phyloP scores from a whole-genome alignment of 2,113 vertebrate genomes.

The Gambusia affinis region DNA sequence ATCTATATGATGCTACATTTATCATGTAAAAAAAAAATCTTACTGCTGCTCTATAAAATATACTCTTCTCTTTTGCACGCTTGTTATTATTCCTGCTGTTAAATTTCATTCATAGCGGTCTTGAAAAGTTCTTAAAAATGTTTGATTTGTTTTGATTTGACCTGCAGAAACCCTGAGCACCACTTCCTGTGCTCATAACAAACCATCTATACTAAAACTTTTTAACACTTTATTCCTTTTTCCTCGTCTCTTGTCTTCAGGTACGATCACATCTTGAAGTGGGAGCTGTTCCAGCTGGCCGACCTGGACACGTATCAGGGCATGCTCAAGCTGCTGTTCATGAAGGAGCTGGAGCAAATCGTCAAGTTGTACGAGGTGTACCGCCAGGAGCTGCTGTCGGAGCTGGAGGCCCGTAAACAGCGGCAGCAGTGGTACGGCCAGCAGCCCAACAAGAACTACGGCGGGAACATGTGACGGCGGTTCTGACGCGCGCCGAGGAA shows the following conservation, averaged over 20 bases:
- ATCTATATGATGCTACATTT: no score
- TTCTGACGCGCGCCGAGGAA: background rate
- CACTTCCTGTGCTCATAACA: no score
- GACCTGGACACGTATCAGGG: constrained; percentile 99
- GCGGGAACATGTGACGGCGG: constrained; percentile 77
- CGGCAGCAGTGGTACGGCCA: constrained; percentile 94
- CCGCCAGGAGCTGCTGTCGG: constrained; percentile 89
- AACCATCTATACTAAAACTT: no score
- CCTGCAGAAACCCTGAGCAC: no score
- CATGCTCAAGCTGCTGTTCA: constrained; percentile 98
- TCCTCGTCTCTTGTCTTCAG: constrained; percentile 66
- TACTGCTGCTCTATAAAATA: no score
- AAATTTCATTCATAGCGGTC: no score
- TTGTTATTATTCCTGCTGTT: no score
- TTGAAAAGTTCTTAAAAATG: no score
- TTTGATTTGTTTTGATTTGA: no score
- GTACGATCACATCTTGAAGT: constrained; percentile 98
- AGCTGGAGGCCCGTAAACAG: constrained; percentile 93
- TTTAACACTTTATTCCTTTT: background rate
- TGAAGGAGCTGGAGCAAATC: constrained; percentile 98
- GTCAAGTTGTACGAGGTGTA: constrained; percentile 97
- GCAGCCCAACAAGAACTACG: constrained; percentile 89
- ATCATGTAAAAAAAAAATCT: no score
- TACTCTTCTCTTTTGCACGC: no score
- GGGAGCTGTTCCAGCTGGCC: constrained; percentile 98